Evolutionary conservation across 64 coral and sea anemone genomes (phyloP).

Genomic region (Montipora efflorescens): DNA sequence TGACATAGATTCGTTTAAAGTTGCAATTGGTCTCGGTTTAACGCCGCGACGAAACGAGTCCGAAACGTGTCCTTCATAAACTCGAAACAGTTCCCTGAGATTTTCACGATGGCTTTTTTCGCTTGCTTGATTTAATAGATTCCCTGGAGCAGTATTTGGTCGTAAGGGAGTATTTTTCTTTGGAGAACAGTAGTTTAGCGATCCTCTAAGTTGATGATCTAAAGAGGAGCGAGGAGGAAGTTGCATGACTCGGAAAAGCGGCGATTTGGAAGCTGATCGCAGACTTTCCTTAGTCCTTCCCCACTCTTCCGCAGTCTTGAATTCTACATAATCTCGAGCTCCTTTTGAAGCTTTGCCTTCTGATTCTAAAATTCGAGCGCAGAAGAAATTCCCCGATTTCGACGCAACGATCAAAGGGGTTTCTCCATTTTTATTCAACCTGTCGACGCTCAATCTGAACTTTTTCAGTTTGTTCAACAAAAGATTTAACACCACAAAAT

Average conservation of each 20-base stretch:
- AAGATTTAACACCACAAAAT: slow-evolving; percentile 82
- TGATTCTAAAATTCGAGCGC: slow-evolving; percentile 69
- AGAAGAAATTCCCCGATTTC: slow-evolving; percentile 77
- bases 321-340: slow-evolving; percentile 61
- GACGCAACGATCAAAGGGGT: slow-evolving; percentile 81
- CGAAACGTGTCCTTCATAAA: slow-evolving; percentile 75
- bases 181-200: background rate
- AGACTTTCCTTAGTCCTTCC: slow-evolving; percentile 64
- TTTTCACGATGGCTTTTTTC: slow-evolving; percentile 61
- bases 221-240: slow-evolving; percentile 16
- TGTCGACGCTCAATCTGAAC: slow-evolving; percentile 79
- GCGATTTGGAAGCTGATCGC: slow-evolving; percentile 41
- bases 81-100: slow-evolving; percentile 54
- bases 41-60: slow-evolving; percentile 55
- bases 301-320: slow-evolving; percentile 76
- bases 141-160: slow-evolving; percentile 75
- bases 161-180: slow-evolving; percentile 8
- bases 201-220: slow-evolving; percentile 35
- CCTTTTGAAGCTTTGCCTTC: slow-evolving; percentile 79
- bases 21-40: slow-evolving; percentile 45
- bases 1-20: slow-evolving; percentile 11
- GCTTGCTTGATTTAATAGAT: slow-evolving; percentile 2
- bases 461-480: slow-evolving; percentile 70
- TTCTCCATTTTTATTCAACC: slow-evolving; percentile 69
- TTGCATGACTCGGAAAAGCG: slow-evolving; percentile 59